Conservation (phyloP, 2,797 vertebrate genomes). For the Pangasius djambal region DNA sequence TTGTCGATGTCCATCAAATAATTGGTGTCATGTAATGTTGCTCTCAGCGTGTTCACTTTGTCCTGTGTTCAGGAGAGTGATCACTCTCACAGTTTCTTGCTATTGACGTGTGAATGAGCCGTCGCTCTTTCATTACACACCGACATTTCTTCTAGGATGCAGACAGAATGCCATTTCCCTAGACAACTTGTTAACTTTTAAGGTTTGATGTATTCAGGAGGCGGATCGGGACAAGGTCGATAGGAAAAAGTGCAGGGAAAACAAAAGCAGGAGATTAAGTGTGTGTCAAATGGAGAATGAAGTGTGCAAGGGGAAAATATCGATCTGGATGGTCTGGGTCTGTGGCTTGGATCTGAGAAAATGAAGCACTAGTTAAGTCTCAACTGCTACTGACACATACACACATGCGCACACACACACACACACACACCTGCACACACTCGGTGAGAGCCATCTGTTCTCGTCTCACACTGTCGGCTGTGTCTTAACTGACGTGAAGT, state of each 20-base stretch:
- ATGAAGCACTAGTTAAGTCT: slow-evolving; percentile 42
- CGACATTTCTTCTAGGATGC: slow-evolving; percentile 52
- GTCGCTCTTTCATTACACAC: slow-evolving; percentile 14
- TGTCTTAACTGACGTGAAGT: not conserved
- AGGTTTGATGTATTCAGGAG: slow-evolving; percentile 82
- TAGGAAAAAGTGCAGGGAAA: slow-evolving; percentile 62
- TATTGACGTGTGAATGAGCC: not conserved
- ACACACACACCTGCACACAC: not conserved
- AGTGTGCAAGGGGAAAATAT: slow-evolving; percentile 69
- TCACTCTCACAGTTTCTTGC: not conserved
- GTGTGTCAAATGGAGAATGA: slow-evolving; percentile 74
- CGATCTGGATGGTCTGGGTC: slow-evolving; percentile 61
- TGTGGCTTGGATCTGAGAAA: slow-evolving; percentile 46
- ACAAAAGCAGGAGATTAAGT: slow-evolving; percentile 77
- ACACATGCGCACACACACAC: not conserved
- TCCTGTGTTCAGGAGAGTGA: not conserved
- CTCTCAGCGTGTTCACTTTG: not conserved
- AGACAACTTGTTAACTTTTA: slow-evolving; percentile 90
- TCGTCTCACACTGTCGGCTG: not conserved
- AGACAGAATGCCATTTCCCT: slow-evolving; percentile 85
- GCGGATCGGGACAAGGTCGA: slow-evolving; percentile 62
- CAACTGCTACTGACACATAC: slow-evolving; percentile 6
- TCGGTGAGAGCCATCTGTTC: slow-evolving; percentile 1
- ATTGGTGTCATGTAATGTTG: slow-evolving; percentile 5
- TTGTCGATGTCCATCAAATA: not conserved